Base-by-base conservation (phyloP, 2,888 invertebrate genomes). In the Acrobasis suavella region DNA sequence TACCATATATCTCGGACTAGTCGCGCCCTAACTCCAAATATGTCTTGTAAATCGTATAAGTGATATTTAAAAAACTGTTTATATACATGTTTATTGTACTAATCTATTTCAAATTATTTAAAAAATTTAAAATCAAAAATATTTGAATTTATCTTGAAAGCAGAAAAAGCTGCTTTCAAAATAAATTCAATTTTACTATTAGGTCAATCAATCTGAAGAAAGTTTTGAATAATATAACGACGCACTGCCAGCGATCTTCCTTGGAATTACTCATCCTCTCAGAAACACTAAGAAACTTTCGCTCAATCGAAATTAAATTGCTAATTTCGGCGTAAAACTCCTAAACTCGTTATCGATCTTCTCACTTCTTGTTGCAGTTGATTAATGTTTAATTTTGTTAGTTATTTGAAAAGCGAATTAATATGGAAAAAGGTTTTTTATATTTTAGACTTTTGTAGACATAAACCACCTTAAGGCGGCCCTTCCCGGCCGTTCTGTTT, bases 231-330 rank as follows among this genome's bases (percentile, higher is more conserved):
- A 79, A 72, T 22, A n/a, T 73, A 71, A 74, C 73, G 76, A 73
- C 69, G 72, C 76, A 74, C 72, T 72, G 69, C 73, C 72, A 70
- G 70, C 64, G 66, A 67, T 77, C 39, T 81, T 76, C 80, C 81
- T 79, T 72, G 75, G 81, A 83, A 85, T 85, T 81, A 85, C 83
- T 81, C 78, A 81, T 80, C 74, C 78, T 69, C 76, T 83, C 69
- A 70, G 67, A 58, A 68, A 76, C 78, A 78, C 81, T 82, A 81
- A 75, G 81, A 78, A 85, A 85, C 82, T 85, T 86, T 79, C 73
- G 69, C 73, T 74, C 80, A 77, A 85, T 84, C 81, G 80, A 82
- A 86, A 86, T 85, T 86, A 83, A 85, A 85, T 86, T 85, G 84
- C 86, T 85, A 86, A 86, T 86, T 85, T 85, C 69, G 79, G 78